A percentile compares a stretch with the other conserved stretches of the same genome.
Conservation (phyloP, 2,888 invertebrate species). For the Clepsis dumicolana region DNA sequence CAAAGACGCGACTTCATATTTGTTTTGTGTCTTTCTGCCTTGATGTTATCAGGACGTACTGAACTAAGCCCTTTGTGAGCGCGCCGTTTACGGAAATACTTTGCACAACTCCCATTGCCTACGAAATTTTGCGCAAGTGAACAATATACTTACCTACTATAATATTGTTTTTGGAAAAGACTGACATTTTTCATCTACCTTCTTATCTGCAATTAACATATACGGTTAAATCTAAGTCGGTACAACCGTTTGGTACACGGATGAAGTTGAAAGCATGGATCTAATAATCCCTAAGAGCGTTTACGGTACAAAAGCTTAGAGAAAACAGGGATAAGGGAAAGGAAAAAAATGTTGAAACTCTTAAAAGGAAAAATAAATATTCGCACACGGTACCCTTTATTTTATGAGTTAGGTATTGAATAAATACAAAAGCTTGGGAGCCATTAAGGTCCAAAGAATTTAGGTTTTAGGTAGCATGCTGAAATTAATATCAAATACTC, state of each 20-base stretch:
- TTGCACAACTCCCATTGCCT: conserved; percentile 48
- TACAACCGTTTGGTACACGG: neutral
- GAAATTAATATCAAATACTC: too few relatives aligned
- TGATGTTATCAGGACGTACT: conserved; percentile 55
- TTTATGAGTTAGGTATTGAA: too few relatives aligned
- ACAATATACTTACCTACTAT: too few relatives aligned
- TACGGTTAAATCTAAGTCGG: too few relatives aligned
- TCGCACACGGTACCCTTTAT: too few relatives aligned
- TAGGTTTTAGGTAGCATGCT: too few relatives aligned
- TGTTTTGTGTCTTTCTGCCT: conserved; percentile 59
- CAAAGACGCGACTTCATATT: conserved; percentile 66
- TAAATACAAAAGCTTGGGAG: too few relatives aligned
- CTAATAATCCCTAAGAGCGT: neutral
- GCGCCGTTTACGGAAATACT: conserved; percentile 55
- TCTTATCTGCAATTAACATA: too few relatives aligned
- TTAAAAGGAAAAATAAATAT: too few relatives aligned
- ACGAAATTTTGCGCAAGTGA: conserved; percentile 46
- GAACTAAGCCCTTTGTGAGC: conserved; percentile 59
- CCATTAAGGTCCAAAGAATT: too few relatives aligned
- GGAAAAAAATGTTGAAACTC: neutral
- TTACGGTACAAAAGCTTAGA: neutral
- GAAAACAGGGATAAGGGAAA: neutral
- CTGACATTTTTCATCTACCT: neutral
- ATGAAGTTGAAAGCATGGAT: neutral
- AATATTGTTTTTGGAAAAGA: neutral